These are phyloP conservation scores for Agonum fuliginosum DNA, from an alignment of 2,888 invertebrate species.

Conservation along the genomic window DNA sequence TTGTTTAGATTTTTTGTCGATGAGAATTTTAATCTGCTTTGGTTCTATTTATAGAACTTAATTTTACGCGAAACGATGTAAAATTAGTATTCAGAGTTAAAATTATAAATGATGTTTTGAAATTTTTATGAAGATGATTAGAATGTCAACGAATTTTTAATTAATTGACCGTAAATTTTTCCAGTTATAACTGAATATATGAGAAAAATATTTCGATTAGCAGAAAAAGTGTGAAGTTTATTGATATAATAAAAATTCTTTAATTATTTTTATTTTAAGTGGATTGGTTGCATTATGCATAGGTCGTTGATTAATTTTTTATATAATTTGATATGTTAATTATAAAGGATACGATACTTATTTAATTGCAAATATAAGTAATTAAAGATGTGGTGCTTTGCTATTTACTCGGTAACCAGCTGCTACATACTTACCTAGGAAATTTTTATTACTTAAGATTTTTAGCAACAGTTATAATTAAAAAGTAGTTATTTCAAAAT, in stretches of 20 bases:
- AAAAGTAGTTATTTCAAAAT: too few species aligned
- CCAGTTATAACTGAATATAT: background rate
- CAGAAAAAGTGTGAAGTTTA: conserved; percentile 12
- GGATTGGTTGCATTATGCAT: too few species aligned
- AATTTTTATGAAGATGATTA: conserved; percentile 12
- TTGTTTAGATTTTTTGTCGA: conserved; percentile 15
- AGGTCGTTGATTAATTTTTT: too few species aligned
- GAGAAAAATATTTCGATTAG: conserved; percentile 21
- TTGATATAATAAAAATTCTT: conserved; percentile 11
- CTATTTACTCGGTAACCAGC: too few species aligned
- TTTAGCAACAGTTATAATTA: too few species aligned
- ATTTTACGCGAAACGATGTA: conserved; percentile 17
- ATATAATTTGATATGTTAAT: too few species aligned
- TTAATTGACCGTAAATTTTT: conserved; percentile 23
- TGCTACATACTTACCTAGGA: too few species aligned
- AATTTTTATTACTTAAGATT: too few species aligned
- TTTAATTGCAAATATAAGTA: too few species aligned
- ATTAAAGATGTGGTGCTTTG: too few species aligned
- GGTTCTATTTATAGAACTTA: conserved; percentile 8
- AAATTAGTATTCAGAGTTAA: conserved; percentile 28
- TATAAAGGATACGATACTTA: too few species aligned
- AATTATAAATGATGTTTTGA: conserved; percentile 35
- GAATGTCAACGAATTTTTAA: conserved; percentile 29
- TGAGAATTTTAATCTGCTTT: conserved; percentile 24
- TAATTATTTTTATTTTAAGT: too few species aligned